Evolutionary conservation across 1,140 invertebrate genomes (phyloP).

Genomic region (Protaetia brevitarsis): DNA sequence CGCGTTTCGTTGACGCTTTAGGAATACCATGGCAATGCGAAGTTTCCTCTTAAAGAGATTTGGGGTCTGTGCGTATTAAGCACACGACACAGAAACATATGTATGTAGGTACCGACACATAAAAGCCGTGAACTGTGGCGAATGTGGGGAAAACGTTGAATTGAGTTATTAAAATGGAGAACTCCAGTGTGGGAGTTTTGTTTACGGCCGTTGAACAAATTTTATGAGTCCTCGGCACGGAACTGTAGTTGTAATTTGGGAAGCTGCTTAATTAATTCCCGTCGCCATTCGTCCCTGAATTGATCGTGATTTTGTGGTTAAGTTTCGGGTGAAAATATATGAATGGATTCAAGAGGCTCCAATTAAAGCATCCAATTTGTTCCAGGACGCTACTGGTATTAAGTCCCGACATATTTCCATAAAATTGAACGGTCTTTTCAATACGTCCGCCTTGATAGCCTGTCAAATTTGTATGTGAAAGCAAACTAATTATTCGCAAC

Average conservation of each 20-base stretch:
- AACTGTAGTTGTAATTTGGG: neutral
- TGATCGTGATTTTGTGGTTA: neutral
- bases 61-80: neutral
- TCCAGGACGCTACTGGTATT: no score
- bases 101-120: no score
- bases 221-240: neutral
- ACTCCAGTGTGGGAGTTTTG: neutral
- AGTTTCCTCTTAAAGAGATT: neutral
- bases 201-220: constrained; percentile 14
- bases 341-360: no score
- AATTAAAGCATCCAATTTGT: no score
- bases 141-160: constrained; percentile 6
- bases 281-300: neutral
- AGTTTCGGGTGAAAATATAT: no score
- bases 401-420: no score
- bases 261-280: constrained; percentile 2
- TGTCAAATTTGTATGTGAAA: no score
- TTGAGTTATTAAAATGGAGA: constrained; percentile 15
- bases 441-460: no score
- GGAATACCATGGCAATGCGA: neutral
- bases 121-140: neutral
- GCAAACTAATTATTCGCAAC: no score
- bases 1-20: no score
- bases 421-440: no score
- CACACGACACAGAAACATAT: neutral